Evolutionary conservation across 2,888 invertebrate species (phyloP), one percentile per base, ranked within the genome.

Genomic region (Oxytorus armatus): DNA sequence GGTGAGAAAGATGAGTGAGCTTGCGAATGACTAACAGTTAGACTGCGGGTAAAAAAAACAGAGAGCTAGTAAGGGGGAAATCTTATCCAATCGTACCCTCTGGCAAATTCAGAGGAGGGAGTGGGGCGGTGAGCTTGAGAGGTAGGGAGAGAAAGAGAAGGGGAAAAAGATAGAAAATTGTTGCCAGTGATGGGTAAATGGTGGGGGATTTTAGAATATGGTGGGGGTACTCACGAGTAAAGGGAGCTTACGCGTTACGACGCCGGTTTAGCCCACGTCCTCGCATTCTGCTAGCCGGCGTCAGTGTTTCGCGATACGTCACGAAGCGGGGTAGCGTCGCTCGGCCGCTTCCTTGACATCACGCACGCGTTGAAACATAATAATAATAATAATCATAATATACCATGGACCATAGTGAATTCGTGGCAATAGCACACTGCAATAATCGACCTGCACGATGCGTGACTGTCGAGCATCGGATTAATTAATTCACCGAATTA

Each of bases 261-360:
- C 61, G 79, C 74, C 69, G 79, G 63, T 57, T 39, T 53, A 23
- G 25, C 36, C 55, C 73, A 49, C 61, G 53, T 61, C 55, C 42
- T 16, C 55, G 49, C 39, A 18, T 47, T 23, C 53, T 63, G 11
- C 53, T 18, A 8, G 36, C 59, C 21, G 78, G 53, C 68, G n/a
- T 78, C 79, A 79, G 79, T 79, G 65, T 70, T 70, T 55, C 63
- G 75, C 75, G 79, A 65, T 65, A 75, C 74, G 39, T 65, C 25
- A 51, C 61, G 47, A 57, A 70, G 75, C 63, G 69, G 63, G 74
- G 49, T 65, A 44, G 63, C 79, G 63, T 69, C 33, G 65, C 79
- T 75, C 65, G 63, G 61, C 33, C 63, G 79, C 51, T 74, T 42
- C 49, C 36, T 51, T n/a, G 65, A 75, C 49, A 65, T 49, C 53